Evolutionary conservation across 2,888 invertebrate species (phyloP).

Genomic region (Phlogophora meticulosa): DNA sequence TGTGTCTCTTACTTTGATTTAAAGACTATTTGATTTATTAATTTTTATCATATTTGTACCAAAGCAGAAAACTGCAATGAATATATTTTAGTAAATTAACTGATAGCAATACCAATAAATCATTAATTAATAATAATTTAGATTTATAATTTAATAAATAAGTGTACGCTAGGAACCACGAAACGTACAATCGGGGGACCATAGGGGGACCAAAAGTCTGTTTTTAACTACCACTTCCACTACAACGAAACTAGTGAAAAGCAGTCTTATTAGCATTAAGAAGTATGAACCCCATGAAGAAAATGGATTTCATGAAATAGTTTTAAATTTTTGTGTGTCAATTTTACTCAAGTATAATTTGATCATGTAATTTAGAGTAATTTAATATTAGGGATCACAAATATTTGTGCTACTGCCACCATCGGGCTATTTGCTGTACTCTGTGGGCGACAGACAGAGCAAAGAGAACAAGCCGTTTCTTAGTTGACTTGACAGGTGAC

Average conservation of each 20-base stretch:
- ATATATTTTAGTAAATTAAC: background rate
- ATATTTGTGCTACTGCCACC: background rate
- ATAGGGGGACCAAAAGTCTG: constrained; percentile 6
- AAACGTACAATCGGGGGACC: constrained; percentile 24
- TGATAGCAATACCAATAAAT: background rate
- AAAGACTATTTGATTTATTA: background rate
- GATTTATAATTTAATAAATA: too few species aligned
- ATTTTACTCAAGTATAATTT: too few species aligned
- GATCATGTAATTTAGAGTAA: too few species aligned
- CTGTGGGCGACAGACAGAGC: fast-evolving
- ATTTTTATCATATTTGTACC: too few species aligned
- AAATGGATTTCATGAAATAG: background rate
- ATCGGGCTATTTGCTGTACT: background rate
- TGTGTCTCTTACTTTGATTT: background rate
- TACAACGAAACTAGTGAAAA: too few species aligned
- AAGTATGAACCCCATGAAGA: too few species aligned
- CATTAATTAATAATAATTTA: too few species aligned
- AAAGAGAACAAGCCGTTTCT: constrained; percentile 43
- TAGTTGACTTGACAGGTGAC: constrained; percentile 79
- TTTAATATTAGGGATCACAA: too few species aligned
- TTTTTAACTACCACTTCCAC: constrained; percentile 36
- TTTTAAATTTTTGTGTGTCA: too few species aligned
- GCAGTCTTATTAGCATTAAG: too few species aligned
- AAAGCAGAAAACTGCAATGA: background rate
- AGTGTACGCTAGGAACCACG: constrained; percentile 1